Evolutionary conservation across 2,113 vertebrate species (phyloP).

Genomic region (Pipra filicauda): DNA sequence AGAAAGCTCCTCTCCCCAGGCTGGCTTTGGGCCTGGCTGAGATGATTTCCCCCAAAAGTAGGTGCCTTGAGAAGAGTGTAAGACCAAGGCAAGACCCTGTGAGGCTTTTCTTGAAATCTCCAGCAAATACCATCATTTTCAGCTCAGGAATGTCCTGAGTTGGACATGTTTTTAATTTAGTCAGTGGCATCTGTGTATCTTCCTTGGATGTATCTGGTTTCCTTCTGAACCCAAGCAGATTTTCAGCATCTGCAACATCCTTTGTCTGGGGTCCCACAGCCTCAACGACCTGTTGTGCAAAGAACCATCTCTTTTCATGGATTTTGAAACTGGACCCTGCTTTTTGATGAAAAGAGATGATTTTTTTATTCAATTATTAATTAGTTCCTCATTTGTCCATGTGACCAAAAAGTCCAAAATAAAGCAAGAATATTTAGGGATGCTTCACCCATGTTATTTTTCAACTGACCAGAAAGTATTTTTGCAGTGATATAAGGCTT

Average conservation of each 20-base stretch:
- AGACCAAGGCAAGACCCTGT: neutral
- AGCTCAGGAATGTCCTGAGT: neutral
- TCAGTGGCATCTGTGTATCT: neutral
- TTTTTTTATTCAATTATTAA: neutral
- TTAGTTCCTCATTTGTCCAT: neutral
- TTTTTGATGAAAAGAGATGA: slow-evolving; percentile 34
- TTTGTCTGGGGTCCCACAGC: neutral
- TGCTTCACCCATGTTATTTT: neutral
- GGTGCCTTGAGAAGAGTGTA: neutral
- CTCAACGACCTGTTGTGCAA: neutral
- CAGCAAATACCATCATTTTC: neutral
- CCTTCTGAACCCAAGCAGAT: neutral
- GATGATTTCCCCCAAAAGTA: neutral
- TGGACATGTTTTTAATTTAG: rapidly evolving
- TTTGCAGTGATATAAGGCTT: neutral
- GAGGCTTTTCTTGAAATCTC: neutral
- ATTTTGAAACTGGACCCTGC: neutral
- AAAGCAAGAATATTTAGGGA: slow-evolving; percentile 1
- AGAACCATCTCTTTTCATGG: slow-evolving; percentile 12
- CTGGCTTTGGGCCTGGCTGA: neutral
- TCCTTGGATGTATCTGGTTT: neutral
- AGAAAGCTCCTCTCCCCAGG: neutral
- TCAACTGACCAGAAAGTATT: neutral
- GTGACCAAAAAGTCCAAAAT: slow-evolving; percentile 36
- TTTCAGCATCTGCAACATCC: neutral